Base-by-base conservation (phyloP, 2,888 invertebrate species). In the Sepioteuthis lessoniana region DNA sequence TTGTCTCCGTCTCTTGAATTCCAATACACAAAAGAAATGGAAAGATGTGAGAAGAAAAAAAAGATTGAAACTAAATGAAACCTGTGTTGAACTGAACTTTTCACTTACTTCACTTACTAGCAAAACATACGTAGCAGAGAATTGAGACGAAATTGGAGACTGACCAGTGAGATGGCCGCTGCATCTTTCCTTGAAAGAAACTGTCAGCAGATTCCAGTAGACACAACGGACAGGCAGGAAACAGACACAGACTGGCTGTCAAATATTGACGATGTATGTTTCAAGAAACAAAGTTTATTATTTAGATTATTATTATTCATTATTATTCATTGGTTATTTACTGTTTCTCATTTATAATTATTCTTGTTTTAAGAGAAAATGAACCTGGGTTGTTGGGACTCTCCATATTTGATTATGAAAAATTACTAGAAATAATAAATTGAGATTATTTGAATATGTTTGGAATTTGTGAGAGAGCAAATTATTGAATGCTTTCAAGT, bases 91-190 rank as follows among this genome's bases (percentile, higher is more conserved):
- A 76, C 76, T 76, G 76, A 76, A 76, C 76, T 76, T 76, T 76
- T 76, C 76, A 76, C 76, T 76, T 76, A n/a, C 76, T 76, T 76
- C 76, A 76, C 76, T 76, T 76, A n/a, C 76, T 76, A 76, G 76
- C 76, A 76, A 76, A 76, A 76, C 76, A 76, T 76, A 76, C 76
- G 76, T 76, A 76, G 76, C 76, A 10, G 76, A 76, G 76, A 76
- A 76, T 76, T 76, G n/a, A n/a, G 76, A 76, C n/a, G 76, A 35
- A 76, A 76, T 76, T 76, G 76, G 76, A 76, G 76, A n/a, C 76
- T 76, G 76, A 76, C 76, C 76, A 76, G 76, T 76, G 76, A 76
- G 76, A 76, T 76, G 76, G 76, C 76, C 76, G 76, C 76, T 76
- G 76, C 76, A 76, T 76, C 76, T 76, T 76, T 76, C n/a, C 76